phyloP scores from a whole-genome alignment of 1,140 invertebrate genomes.

The Tenebrio molitor region DNA sequence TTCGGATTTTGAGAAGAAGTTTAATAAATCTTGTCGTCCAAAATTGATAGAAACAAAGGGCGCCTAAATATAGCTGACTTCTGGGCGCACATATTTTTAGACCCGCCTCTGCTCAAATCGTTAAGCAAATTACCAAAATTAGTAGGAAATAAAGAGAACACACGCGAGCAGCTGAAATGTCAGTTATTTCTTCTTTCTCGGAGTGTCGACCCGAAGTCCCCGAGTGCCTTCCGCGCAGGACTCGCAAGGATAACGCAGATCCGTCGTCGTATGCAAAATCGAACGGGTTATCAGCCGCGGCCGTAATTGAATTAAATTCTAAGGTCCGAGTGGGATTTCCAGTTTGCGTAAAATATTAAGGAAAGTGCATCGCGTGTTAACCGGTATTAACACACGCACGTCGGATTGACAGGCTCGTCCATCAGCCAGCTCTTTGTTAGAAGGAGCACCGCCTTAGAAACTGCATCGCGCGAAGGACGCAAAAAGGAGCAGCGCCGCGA shows the following conservation, averaged over 20 bases:
- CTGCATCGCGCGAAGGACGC: slow-evolving; percentile 16
- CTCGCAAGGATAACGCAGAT: neutral
- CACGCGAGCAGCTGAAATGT: too few species aligned
- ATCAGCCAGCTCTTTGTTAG: slow-evolving; percentile 42
- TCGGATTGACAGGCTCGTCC: slow-evolving; percentile 39
- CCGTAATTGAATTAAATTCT: slow-evolving; percentile 44
- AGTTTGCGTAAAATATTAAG: slow-evolving; percentile 45
- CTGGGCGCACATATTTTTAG: too few species aligned
- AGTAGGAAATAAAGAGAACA: too few species aligned
- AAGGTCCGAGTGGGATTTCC: slow-evolving; percentile 42
- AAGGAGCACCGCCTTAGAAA: slow-evolving; percentile 41
- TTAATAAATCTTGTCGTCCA: too few species aligned
- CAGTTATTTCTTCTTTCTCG: too few species aligned
- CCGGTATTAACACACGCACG: slow-evolving; percentile 42
- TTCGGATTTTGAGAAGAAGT: too few species aligned
- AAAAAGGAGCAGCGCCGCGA: slow-evolving; percentile 17
- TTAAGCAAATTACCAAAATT: too few species aligned
- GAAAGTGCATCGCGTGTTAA: slow-evolving; percentile 43
- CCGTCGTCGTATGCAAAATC: slow-evolving; percentile 6
- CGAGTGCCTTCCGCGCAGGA: too few species aligned
- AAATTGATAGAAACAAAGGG: too few species aligned
- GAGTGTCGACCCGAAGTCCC: too few species aligned
- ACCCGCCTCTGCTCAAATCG: too few species aligned
- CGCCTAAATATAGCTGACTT: too few species aligned
- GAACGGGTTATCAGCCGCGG: slow-evolving; percentile 24